Conservation (phyloP, 2,113 vertebrate species). For the Nannobrachium achirus region DNA sequence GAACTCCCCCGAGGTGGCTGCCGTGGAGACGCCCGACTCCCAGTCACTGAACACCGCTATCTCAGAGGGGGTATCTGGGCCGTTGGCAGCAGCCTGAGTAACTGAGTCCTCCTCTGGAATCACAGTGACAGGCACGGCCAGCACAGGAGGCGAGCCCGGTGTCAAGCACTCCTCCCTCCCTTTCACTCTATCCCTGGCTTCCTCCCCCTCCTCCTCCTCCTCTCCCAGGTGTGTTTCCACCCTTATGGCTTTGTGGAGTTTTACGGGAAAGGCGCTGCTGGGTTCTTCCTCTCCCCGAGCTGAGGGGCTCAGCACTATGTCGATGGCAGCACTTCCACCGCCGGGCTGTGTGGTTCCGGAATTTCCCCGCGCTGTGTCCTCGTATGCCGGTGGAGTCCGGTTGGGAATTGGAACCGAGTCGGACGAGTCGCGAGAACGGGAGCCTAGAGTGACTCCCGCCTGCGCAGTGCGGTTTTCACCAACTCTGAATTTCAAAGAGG, state of each 20-base stretch:
- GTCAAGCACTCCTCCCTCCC: constrained; percentile 52
- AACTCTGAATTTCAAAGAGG: constrained; percentile 47
- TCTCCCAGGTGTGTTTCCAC: constrained; percentile 77
- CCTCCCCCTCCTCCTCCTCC: constrained; percentile 50
- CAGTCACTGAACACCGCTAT: constrained; percentile 30
- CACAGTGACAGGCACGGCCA: constrained; percentile 64
- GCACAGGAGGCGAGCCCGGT: constrained; percentile 63
- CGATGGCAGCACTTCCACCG: constrained; percentile 5
- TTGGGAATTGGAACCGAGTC: constrained; percentile 22
- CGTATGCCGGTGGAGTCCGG: constrained; percentile 8
- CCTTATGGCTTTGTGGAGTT: constrained; percentile 71
- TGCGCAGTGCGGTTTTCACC: constrained; percentile 49
- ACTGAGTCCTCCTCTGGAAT: constrained; percentile 58
- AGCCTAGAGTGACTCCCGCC: constrained; percentile 59
- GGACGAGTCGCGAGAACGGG: constrained; percentile 33
- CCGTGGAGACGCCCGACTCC: constrained; percentile 24
- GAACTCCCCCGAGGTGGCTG: constrained; percentile 35
- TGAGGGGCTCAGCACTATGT: background rate
- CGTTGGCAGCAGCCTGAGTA: background rate
- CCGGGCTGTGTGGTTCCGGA: constrained; percentile 16
- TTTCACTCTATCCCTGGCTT: constrained; percentile 33
- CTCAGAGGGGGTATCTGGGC: constrained; percentile 16
- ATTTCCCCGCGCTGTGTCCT: constrained; percentile 26
- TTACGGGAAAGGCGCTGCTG: constrained; percentile 49
- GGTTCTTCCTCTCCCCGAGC: constrained; percentile 33